phyloP scores from a whole-genome alignment of 1,140 invertebrate genomes.

The Drosophila takahashii region DNA sequence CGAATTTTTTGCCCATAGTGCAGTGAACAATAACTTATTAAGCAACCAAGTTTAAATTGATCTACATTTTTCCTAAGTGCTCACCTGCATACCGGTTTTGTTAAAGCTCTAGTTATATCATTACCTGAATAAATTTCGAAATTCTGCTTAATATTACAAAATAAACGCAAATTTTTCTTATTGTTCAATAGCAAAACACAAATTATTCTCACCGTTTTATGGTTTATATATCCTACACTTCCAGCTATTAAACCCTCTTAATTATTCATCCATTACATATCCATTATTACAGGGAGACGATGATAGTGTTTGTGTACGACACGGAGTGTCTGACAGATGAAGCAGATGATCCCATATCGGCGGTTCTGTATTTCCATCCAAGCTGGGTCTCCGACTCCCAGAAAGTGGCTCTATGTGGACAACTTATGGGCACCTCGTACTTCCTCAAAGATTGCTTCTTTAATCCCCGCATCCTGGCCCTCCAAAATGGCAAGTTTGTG shows the following conservation, averaged over 20 bases:
- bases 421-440: constrained; percentile 92
- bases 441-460: constrained; percentile 91
- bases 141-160: background rate
- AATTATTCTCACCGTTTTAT: no score
- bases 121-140: background rate
- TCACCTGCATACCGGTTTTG: background rate
- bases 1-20: no score
- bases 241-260: no score
- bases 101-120: background rate
- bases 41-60: background rate
- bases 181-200: no score
- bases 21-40: background rate
- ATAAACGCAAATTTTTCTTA: background rate
- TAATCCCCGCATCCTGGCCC: constrained; percentile 89
- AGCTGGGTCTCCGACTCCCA: constrained; percentile 93
- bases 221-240: no score
- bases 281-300: constrained; percentile 89
- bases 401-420: constrained; percentile 91
- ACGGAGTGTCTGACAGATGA: constrained; percentile 90
- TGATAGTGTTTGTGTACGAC: constrained; percentile 95
- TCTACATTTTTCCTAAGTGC: background rate
- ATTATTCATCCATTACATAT: background rate
- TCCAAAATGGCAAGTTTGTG: constrained; percentile 94
- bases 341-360: constrained; percentile 93
- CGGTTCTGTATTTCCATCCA: constrained; percentile 95